Evolutionary conservation across 1,140 invertebrate species (phyloP), one percentile per base, ranked within the genome.

Genomic region (Pinna nobilis): DNA sequence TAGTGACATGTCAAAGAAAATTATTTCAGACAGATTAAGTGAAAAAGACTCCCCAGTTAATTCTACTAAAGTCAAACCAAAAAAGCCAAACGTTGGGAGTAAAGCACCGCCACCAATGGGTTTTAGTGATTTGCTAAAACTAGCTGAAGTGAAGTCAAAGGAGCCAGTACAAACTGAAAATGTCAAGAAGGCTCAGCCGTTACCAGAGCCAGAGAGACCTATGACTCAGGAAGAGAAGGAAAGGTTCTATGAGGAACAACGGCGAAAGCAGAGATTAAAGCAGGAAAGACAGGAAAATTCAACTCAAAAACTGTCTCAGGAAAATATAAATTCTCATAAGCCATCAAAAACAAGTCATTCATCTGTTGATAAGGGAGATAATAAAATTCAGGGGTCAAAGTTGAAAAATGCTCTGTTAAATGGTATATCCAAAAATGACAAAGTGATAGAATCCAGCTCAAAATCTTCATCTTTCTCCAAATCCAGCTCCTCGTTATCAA

Each of bases 61-160:
- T n/a, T n/a, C n/a, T n/a, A n/a, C n/a, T n/a, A n/a, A n/a, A n/a
- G n/a, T n/a, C n/a, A 57, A 57, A 57, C 32, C 20, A 30, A 57
- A 57, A 32, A 15, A 30, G 11, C 53, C 32, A n/a, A 57, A 57
- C 53, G 37, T 30, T 57, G 53, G 53, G 6, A 57, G 37, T 3
- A 57, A 57, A 57, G 37, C 37, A n/a, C 69, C 69, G 5, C 69
- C 69, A 9, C 44, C 69, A 32, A 64, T 70, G 69, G 60, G 50
- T 32, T 70, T 70, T 55, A 53, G 18, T 64, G 69, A 70, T 44
- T 61, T 70, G 28, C 50, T 70, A 41, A 70, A 70, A 55, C 20
- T 70, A 39, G 69, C 69, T 44, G 44, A 70, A 44, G 18, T 39
- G 23, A 70, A 70, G 64, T 51, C 69, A 11, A 49, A 37, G 25